Evolutionary conservation across 2,797 vertebrate species (phyloP).

Genomic region (Danionella dracula): DNA sequence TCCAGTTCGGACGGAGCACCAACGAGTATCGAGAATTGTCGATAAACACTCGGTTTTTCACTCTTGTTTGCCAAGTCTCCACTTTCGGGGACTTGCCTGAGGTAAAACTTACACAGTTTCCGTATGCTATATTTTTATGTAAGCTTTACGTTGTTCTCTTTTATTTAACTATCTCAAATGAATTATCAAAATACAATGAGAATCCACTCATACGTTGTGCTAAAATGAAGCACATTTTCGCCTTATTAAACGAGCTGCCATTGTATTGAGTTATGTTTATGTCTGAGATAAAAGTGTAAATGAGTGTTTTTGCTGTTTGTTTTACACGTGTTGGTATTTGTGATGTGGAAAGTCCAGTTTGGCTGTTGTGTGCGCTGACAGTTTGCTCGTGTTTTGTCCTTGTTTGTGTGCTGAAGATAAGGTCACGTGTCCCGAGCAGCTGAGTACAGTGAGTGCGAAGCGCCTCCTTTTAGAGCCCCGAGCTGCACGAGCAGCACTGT

Average conservation of each 20-base stretch:
- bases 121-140: not conserved
- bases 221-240: not conserved
- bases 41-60: not conserved
- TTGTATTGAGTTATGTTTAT: too few relatives aligned
- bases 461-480: constrained; percentile 19
- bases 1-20: not conserved
- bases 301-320: too few relatives aligned
- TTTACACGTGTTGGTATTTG: not conserved
- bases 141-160: not conserved
- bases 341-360: not conserved
- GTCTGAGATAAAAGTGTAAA: too few relatives aligned
- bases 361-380: not conserved
- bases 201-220: not conserved
- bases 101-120: constrained; percentile 50
- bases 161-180: not conserved
- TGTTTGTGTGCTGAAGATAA: constrained; percentile 58
- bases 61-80: constrained; percentile 43
- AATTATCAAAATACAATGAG: not conserved
- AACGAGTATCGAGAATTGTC: constrained; percentile 6
- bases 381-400: constrained; percentile 30
- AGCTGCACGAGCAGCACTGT: constrained; percentile 29
- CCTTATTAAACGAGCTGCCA: not conserved
- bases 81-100: constrained; percentile 49
- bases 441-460: constrained; percentile 47
- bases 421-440: constrained; percentile 64